Evolutionary conservation across 2,113 vertebrate genomes (phyloP), one percentile per base, ranked within the genome.

Genomic region (Gymnorhina tibicen): DNA sequence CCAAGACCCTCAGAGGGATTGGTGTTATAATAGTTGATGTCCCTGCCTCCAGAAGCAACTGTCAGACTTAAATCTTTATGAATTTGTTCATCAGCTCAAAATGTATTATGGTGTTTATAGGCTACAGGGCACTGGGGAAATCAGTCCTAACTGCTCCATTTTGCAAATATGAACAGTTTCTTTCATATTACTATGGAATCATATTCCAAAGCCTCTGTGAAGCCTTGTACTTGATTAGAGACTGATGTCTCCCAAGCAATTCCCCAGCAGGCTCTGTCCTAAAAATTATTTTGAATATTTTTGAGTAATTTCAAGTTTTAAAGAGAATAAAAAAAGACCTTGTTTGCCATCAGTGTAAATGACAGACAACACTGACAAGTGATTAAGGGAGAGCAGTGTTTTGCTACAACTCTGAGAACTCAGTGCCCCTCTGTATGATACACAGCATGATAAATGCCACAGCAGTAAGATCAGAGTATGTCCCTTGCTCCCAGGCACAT

Each of bases 181-280:
- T 55, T 85, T 63, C 26, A 7, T 75, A 35, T 55, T 72, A 32
- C 21, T 27, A 2, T 35, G 27, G 27, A 82, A 47, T 42, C 20
- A 27, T 37, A 59, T 42, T 72, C 56, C 56, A 87, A 56, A 85
- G 42, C 23, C 23, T 89, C 60, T 59, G 33, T 16, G 35, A 72
- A 69, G 23, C 15, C 35, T 86, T 35, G 30, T 24, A 39, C 16
- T 68, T 59, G 26, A 55, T 47, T 49, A 75, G 26, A 42, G 55
- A 67, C 33, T 60, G 33, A 15, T 59, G 13, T 39, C 9, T 75
- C 62, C 47, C 27, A 79, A 39, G 27, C 13, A 64, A 13, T 35
- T 87, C 16, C 35, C 52, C 18, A 72, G 13, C 0, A 0, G 23
- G 13, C 11, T 70, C 37, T 75, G 28, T 44, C 33, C 47, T 39